Base-by-base conservation (phyloP, 2,797 vertebrate genomes). In the Australoheros facetus region DNA sequence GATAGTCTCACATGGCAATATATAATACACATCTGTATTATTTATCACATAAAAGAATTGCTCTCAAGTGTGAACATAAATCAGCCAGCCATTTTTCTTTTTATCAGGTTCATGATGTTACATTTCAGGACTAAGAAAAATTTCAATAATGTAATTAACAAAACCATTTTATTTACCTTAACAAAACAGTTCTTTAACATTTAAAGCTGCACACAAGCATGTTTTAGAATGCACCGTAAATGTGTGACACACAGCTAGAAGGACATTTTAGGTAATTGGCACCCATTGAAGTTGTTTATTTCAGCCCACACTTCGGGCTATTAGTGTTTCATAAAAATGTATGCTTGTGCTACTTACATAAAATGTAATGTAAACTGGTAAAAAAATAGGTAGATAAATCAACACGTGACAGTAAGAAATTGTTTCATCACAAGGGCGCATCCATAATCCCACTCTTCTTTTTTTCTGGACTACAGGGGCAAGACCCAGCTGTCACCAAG, bases 21-120 rank as follows among this genome's bases (percentile, higher is more conserved):
- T 78, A 69, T 59, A 71, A 71, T 80, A 16, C 28, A 82, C 23
- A 79, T 53, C 56, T 76, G 26, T 74, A 66, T 26, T 26, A 26
- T 26, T 26, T 26, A 26, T 26, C 3, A 3, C 26, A 26, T 26
- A 26, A 26, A 26, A 26, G 26, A 26, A 26, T 42, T 13, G 12
- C 39, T 42, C 11, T 42, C 12, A 42, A 42, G 12, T 42, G 39
- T 42, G 13, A 42, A 42, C 39, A 42, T 13, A 42, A 4, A 42
- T 42, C 11, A 12, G 34, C 34, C 39, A 45, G 11, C 11, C 3
- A 13, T 13, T 45, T 13, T 42, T 26, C 26, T 42, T 42, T 42
- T 12, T 13, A 13, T 45, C 11, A 42, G 13, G 42, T 45, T 54
- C 2, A 4, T 10, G 42, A 54, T 54, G 8, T 21, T 21, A 54